phyloP scores from a whole-genome alignment of 1,140 invertebrate species.

The Aphelenchoides fujianensis region DNA sequence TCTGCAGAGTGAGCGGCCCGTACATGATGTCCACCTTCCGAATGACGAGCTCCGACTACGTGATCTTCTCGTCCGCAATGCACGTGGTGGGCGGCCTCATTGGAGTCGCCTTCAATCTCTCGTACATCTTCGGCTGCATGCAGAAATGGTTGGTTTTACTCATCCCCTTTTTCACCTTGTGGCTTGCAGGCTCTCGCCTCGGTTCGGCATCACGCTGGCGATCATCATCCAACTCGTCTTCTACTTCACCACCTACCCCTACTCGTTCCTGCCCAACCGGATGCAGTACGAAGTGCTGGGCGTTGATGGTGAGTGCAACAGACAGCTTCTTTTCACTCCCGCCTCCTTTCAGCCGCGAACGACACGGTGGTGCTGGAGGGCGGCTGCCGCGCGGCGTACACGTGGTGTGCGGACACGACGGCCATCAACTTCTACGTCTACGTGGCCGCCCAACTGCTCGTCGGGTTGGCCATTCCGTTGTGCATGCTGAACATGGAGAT shows the following conservation, averaged over 20 bases:
- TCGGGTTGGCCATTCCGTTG: slow-evolving; percentile 23
- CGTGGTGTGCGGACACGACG: slow-evolving; percentile 16
- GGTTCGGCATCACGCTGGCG: slow-evolving; percentile 9
- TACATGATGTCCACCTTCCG: slow-evolving; percentile 28
- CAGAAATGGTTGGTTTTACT: not conserved
- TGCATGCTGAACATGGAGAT: slow-evolving; percentile 27
- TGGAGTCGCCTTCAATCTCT: slow-evolving; percentile 11
- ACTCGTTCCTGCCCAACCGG: slow-evolving; percentile 22
- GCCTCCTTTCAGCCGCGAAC: not conserved
- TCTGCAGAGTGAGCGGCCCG: slow-evolving; percentile 21
- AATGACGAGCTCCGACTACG: slow-evolving; percentile 21
- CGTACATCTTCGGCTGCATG: slow-evolving; percentile 11
- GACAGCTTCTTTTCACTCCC: not conserved
- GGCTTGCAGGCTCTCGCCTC: not conserved
- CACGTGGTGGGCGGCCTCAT: slow-evolving; percentile 1
- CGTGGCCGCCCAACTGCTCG: slow-evolving; percentile 8
- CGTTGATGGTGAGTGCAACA: not conserved
- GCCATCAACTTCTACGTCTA: slow-evolving; percentile 32
- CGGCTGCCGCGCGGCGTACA: slow-evolving; percentile 7
- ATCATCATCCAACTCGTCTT: slow-evolving; percentile 23
- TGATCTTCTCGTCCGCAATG: slow-evolving; percentile 26
- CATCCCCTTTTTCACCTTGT: not conserved
- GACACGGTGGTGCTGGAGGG: slow-evolving; percentile 13
- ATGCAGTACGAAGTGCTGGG: slow-evolving; percentile 18
- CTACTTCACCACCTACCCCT: slow-evolving; percentile 27